These are phyloP conservation scores for Amphibalanus amphitrite DNA, from an alignment of 1,140 invertebrate species.

Conservation along the genomic window DNA sequence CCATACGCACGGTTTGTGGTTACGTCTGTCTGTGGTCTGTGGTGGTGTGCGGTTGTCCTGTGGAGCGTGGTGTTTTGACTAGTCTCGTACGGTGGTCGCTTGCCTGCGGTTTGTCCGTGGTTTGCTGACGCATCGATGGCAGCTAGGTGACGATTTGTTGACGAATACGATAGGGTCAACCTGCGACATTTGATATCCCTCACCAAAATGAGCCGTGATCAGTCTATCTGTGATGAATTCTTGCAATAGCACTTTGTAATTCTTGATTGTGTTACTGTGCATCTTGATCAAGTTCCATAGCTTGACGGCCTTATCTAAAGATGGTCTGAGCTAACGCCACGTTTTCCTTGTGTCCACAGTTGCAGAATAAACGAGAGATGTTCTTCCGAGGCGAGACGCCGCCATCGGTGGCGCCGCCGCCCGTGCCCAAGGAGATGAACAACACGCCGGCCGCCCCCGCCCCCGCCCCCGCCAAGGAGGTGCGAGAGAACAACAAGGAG, in stretches of 20 bases:
- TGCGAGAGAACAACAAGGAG: slow-evolving; percentile 1
- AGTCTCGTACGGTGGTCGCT: neutral
- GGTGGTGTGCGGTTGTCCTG: neutral
- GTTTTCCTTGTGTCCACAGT: slow-evolving; percentile 7
- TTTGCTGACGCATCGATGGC: neutral
- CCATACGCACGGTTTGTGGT: neutral
- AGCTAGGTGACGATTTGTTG: neutral
- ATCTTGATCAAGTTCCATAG: too few relatives aligned
- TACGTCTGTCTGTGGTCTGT: neutral
- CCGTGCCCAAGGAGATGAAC: neutral
- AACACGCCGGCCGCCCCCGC: neutral
- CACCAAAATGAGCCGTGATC: too few relatives aligned
- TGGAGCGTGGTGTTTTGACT: neutral
- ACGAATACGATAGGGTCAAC: too few relatives aligned
- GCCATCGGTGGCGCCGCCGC: neutral
- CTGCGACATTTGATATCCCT: too few relatives aligned
- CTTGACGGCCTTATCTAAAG: too few relatives aligned
- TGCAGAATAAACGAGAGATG: slow-evolving; percentile 19
- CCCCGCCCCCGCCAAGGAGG: neutral
- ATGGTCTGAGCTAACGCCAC: too few relatives aligned
- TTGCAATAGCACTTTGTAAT: too few relatives aligned
- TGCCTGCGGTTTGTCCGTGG: neutral
- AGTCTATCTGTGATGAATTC: too few relatives aligned
- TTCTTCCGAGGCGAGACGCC: slow-evolving; percentile 18
- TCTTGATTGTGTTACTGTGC: too few relatives aligned